These are phyloP conservation scores for Octodon degus DNA, from an alignment of 2,113 vertebrate genomes.

Conservation along the genomic window DNA sequence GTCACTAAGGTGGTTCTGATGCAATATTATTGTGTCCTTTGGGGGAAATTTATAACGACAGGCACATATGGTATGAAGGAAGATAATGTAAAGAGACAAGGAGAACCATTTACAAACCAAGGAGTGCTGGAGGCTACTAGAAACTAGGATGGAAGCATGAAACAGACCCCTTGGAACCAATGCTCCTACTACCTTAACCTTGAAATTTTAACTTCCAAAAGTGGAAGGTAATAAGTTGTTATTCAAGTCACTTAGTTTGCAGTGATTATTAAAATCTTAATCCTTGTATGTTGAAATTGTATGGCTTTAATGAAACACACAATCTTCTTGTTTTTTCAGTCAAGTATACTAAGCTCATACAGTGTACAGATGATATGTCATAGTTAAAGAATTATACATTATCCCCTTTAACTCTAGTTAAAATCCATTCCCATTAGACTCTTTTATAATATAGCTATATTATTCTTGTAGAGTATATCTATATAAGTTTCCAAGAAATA, in stretches of 20 bases:
- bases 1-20: background rate
- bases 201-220: background rate
- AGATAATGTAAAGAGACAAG: background rate
- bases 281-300: too few species aligned
- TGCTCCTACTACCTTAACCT: background rate
- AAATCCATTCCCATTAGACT: background rate
- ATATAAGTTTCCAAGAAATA: background rate
- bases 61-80: background rate
- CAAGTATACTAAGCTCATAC: background rate
- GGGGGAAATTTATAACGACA: background rate
- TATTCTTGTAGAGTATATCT: background rate
- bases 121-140: too few species aligned
- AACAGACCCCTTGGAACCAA: background rate
- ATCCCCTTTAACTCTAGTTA: background rate
- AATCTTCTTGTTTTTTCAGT: background rate
- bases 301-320: background rate
- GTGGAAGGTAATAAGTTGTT: background rate
- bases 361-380: background rate
- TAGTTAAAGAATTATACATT: background rate
- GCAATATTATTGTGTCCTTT: background rate
- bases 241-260: background rate
- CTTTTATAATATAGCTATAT: background rate
- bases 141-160: background rate
- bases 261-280: background rate
- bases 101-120: background rate